Percentiles rank a stretch among this genome's conserved stretches.
Conservation (phyloP, 2,888 invertebrate species). For the Globia sparganii region DNA sequence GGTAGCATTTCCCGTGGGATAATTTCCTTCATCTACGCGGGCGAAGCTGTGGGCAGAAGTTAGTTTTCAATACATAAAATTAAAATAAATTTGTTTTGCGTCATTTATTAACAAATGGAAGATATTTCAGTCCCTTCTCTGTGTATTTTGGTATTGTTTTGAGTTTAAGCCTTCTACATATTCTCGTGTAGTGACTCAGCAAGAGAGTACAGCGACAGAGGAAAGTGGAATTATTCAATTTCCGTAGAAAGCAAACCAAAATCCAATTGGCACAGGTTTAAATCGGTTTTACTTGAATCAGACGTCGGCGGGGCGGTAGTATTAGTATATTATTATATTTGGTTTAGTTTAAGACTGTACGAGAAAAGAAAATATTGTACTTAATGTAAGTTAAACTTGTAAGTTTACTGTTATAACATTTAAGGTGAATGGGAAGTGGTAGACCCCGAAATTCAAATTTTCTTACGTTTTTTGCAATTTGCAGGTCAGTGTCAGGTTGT, state of each 20-base stretch:
- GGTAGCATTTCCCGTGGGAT: background rate
- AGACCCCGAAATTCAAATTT: too few species aligned
- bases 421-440: too few species aligned
- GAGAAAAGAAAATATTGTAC: background rate
- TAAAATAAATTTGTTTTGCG: background rate
- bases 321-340: constrained; percentile 24
- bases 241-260: constrained; percentile 67
- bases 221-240: constrained; percentile 66
- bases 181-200: background rate
- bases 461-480: too few species aligned
- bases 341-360: constrained; percentile 18
- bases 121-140: background rate
- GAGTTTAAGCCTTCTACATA: constrained; percentile 19
- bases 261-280: constrained; percentile 65
- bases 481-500: too few species aligned
- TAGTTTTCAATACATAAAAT: too few species aligned
- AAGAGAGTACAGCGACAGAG: constrained; percentile 38
- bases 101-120: background rate
- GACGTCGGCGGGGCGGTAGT: constrained; percentile 23
- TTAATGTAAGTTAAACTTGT: background rate
- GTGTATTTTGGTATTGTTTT: background rate
- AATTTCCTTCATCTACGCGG: background rate
- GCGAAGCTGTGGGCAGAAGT: too few species aligned
- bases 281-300: constrained; percentile 60
- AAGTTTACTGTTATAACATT: background rate